Evolutionary conservation across 2,888 invertebrate species (phyloP).

Genomic region (Ophioninae sp.): DNA sequence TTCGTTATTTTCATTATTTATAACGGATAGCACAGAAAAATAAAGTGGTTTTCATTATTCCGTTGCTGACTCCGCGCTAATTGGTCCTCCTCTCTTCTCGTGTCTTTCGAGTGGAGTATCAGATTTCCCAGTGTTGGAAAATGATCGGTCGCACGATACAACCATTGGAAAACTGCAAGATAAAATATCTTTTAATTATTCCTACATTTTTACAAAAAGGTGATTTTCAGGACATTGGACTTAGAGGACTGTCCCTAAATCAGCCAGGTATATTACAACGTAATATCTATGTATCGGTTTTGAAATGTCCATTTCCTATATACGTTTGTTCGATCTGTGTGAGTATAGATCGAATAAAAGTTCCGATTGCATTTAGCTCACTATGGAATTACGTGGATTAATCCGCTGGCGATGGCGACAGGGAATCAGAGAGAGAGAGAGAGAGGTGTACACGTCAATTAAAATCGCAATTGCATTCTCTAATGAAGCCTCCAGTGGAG

Average conservation of each 20-base stretch:
- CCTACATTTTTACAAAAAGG: neutral
- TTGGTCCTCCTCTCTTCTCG: slow-evolving; percentile 29
- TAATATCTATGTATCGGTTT: neutral
- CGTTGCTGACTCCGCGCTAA: slow-evolving; percentile 45
- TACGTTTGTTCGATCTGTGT: neutral
- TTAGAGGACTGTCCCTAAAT: neutral
- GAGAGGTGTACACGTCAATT: slow-evolving; percentile 41
- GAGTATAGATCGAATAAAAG: slow-evolving; percentile 28
- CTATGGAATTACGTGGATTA: slow-evolving; percentile 20
- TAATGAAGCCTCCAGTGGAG: slow-evolving; percentile 25
- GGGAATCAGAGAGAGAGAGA: slow-evolving; percentile 25
- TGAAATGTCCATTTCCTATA: neutral
- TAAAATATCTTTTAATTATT: neutral
- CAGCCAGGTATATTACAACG: neutral
- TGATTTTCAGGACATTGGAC: neutral
- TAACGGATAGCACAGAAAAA: slow-evolving; percentile 30
- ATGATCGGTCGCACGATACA: slow-evolving; percentile 1
- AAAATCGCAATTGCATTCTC: slow-evolving; percentile 49
- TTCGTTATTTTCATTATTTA: too few species aligned
- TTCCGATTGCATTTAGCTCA: slow-evolving; percentile 23
- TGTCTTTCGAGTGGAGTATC: neutral
- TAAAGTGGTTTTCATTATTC: slow-evolving; percentile 47
- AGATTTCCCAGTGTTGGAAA: neutral
- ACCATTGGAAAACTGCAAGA: neutral
- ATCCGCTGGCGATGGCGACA: slow-evolving; percentile 53